Percentiles rank a stretch among this genome's conserved stretches.
phyloP scores from a whole-genome alignment of 2,797 vertebrate genomes.

The Sebastiscus albofasciatus region DNA sequence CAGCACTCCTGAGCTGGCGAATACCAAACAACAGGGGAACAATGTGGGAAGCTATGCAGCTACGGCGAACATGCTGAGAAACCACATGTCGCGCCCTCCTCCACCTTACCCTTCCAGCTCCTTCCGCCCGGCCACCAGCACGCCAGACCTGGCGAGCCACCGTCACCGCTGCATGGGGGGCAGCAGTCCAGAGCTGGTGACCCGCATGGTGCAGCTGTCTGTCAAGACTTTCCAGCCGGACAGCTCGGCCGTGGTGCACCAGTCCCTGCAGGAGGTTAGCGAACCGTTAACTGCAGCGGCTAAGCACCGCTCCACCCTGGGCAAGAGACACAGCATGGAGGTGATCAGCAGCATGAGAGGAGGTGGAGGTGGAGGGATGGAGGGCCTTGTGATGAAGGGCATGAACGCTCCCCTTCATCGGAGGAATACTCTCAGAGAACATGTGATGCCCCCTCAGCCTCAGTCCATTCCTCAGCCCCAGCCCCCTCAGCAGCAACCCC shows the following conservation, averaged over 20 bases:
- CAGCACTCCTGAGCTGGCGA: conserved; percentile 95
- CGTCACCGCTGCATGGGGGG: conserved; percentile 91
- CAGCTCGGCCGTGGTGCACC: conserved; percentile 92
- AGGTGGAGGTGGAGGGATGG: conserved; percentile 85
- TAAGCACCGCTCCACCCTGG: conserved; percentile 87
- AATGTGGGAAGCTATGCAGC: conserved; percentile 76
- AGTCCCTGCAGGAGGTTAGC: conserved; percentile 94
- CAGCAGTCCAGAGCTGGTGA: conserved; percentile 94
- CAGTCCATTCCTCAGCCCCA: conserved; percentile 80
- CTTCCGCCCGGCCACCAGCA: conserved; percentile 95
- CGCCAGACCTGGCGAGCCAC: conserved; percentile 95
- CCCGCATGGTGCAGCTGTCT: conserved; percentile 94
- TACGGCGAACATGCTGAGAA: conserved; percentile 87
- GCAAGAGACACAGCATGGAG: conserved; percentile 95
- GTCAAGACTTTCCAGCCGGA: conserved; percentile 98
- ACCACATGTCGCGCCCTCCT: conserved; percentile 90
- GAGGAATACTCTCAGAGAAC: conserved; percentile 91
- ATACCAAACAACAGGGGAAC: conserved; percentile 87
- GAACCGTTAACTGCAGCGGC: conserved; percentile 88
- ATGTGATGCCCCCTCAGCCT: conserved; percentile 83
- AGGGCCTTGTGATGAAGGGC: conserved; percentile 89
- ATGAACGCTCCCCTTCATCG: conserved; percentile 87
- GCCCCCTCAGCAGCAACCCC: conserved; percentile 58
- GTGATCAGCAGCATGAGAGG: conserved; percentile 89
- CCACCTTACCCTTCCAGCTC: conserved; percentile 88